phyloP scores from a whole-genome alignment of 2,888 invertebrate species.

The Andrena fulva region DNA sequence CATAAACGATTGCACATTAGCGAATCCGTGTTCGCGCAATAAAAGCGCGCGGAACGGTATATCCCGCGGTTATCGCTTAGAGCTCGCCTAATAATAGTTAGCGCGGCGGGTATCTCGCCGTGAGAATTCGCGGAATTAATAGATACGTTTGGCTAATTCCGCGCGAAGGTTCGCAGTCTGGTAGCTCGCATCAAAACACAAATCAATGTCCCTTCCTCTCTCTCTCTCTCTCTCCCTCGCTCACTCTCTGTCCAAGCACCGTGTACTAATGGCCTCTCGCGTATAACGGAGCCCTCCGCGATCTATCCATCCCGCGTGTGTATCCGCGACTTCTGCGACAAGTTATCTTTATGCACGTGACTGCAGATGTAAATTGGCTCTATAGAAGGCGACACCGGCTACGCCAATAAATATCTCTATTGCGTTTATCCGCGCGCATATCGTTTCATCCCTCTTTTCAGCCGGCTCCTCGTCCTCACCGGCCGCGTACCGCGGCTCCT shows the following conservation, averaged over 20 bases:
- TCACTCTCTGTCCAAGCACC: neutral
- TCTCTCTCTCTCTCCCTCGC: neutral
- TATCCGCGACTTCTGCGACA: constrained; percentile 40
- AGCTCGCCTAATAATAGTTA: constrained; percentile 25
- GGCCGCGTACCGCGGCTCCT: neutral
- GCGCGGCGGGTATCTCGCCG: neutral
- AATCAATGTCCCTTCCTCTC: constrained; percentile 45
- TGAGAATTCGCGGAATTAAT: constrained; percentile 54
- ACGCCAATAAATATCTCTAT: constrained; percentile 65
- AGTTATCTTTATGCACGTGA: constrained; percentile 58
- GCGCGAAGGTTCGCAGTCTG: constrained; percentile 45
- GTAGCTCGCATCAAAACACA: constrained; percentile 48
- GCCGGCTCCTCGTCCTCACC: neutral
- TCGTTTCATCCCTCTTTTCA: constrained; percentile 47
- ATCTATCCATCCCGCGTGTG: constrained; percentile 46
- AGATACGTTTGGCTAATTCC: constrained; percentile 60
- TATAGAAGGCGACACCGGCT: constrained; percentile 46
- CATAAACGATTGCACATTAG: neutral
- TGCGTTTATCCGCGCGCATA: constrained; percentile 43
- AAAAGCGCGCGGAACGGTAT: constrained; percentile 7
- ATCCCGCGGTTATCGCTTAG: neutral
- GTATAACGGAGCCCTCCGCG: constrained; percentile 54
- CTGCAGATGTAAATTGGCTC: constrained; percentile 60
- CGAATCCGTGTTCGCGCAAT: neutral
- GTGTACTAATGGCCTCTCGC: constrained; percentile 55